phyloP scores from a whole-genome alignment of 2,113 vertebrate species.

The Picathartes gymnocephalus region DNA sequence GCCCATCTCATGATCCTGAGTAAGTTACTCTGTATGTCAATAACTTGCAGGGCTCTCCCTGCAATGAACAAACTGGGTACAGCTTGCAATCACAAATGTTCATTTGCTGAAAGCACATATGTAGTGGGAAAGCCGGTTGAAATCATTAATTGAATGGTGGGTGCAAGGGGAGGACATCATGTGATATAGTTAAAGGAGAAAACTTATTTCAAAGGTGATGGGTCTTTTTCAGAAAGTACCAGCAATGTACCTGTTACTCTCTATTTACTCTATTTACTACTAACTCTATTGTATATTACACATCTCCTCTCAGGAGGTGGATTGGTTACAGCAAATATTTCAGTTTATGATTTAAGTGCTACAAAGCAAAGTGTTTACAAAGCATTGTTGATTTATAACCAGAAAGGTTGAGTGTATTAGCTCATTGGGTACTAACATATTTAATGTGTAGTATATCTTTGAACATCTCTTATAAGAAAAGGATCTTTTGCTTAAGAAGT shows the following conservation, averaged over 20 bases:
- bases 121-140: background rate
- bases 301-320: background rate
- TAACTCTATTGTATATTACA: background rate
- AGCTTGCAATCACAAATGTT: background rate
- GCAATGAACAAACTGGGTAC: background rate
- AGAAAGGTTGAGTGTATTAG: background rate
- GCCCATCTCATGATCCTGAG: slow-evolving; percentile 46
- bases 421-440: background rate
- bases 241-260: background rate
- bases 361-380: background rate
- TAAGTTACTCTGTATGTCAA: background rate
- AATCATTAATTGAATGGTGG: background rate
- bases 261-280: no score
- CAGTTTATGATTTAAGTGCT: background rate
- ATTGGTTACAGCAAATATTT: background rate
- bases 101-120: background rate
- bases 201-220: background rate
- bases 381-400: background rate
- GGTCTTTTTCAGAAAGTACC: background rate
- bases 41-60: background rate
- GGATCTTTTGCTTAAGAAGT: background rate
- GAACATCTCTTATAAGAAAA: background rate
- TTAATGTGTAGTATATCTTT: background rate
- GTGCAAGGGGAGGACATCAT: background rate
- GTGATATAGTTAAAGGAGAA: background rate